Evolutionary conservation across 2,888 invertebrate species (phyloP), one percentile per base, ranked within the genome.

Genomic region (Mythimna ferrago): DNA sequence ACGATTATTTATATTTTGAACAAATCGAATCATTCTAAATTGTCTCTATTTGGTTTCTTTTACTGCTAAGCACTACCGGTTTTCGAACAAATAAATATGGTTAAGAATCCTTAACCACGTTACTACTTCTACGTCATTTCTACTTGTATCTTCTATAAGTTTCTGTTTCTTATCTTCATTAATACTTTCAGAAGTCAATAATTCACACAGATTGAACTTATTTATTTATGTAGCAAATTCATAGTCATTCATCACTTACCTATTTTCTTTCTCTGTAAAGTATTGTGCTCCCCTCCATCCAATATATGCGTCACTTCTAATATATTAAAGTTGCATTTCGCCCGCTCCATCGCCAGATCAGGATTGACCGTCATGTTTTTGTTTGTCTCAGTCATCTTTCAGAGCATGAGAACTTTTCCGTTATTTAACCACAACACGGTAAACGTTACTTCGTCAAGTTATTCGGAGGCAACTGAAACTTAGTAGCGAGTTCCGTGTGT

Each of bases 281-380:
- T 98, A 91, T 97, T 98, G 65, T 97, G 95, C 76, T 96, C 92
- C 2, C 98, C 97, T 0, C 98, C 98, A 90, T 98, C 98, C 81
- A 98, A 93, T 81, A 98, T 97, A 86, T 97, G 92, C 0, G 98
- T 98, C 80, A 99, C 94, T 94, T 99, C 99, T 78, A 95, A 89
- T 0, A 97, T 93, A 91, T 98, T 94, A 90, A 98, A 98, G 66
- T 97, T 97, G 85, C 98, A 98, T 87, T 97, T 97, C 65, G 95
- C 93, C 71, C 98, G 97, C 92, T 98, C 98, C 83, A 94, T 97
- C 71, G 93, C 93, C 68, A 98, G 93, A 93, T 98, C 98, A 63
- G 96, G 95, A 90, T 98, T 98, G 3, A 97, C 91, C 80, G 88
- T 80, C 57, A 75, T 73, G 53, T 51, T 85, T 38, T 73, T 72